These are phyloP conservation scores for Eulithis testata DNA, from an alignment of 2,888 invertebrate genomes.

Conservation along the genomic window DNA sequence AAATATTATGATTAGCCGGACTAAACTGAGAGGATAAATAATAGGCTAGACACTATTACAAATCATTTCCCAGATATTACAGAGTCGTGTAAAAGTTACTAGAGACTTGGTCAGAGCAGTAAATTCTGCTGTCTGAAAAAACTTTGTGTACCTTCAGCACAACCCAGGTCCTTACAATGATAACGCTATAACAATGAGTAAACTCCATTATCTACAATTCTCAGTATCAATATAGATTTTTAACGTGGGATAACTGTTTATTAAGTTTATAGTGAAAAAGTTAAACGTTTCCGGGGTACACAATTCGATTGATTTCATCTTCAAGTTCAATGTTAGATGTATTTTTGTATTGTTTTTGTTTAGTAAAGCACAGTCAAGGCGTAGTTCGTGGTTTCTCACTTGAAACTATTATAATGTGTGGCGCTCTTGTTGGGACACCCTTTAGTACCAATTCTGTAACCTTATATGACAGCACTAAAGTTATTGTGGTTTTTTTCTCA, in stretches of 20 bases:
- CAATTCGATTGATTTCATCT: slow-evolving; percentile 54
- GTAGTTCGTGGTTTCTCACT: too few relatives aligned
- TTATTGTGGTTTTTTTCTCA: too few relatives aligned
- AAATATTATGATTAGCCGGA: too few relatives aligned
- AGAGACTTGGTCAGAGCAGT: too few relatives aligned
- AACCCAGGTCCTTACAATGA: slow-evolving; percentile 11
- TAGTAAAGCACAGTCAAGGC: slow-evolving; percentile 30
- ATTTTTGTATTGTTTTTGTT: slow-evolving; percentile 30
- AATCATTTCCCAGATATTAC: too few relatives aligned
- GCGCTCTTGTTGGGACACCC: too few relatives aligned
- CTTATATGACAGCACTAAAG: too few relatives aligned
- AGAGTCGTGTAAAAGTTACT: too few relatives aligned
- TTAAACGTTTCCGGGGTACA: slow-evolving; percentile 50
- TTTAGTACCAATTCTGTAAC: too few relatives aligned
- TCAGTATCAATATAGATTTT: slow-evolving; percentile 29
- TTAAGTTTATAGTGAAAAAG: slow-evolving; percentile 42
- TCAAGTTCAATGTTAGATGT: slow-evolving; percentile 47
- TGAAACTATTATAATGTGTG: too few relatives aligned
- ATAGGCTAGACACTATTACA: too few relatives aligned
- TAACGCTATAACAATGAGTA: slow-evolving; percentile 22
- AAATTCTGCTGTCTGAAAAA: background rate
- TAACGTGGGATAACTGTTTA: slow-evolving; percentile 29
- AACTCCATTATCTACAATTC: slow-evolving; percentile 13
- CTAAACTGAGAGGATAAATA: too few relatives aligned
- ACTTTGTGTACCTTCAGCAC: slow-evolving; percentile 6